Percentiles rank a stretch among this genome's conserved stretches.
Conservation (phyloP, 2,113 vertebrate species). For the Ramphastos sulfuratus region DNA sequence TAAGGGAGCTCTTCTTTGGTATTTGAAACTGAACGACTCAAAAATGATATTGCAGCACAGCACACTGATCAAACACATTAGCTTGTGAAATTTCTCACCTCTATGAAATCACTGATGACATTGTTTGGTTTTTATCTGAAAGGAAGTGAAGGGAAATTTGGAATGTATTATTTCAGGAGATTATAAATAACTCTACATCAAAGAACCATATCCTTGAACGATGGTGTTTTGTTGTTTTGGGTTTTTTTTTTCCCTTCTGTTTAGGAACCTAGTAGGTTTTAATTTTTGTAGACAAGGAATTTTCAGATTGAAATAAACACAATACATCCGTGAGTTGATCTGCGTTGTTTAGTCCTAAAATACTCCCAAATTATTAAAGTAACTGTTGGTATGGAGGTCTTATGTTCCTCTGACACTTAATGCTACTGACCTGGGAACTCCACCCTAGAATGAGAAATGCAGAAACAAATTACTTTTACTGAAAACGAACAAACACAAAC, state of each 20-base stretch:
- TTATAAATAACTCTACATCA: constrained; percentile 20
- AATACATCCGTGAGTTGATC: not conserved
- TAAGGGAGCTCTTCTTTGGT: not conserved
- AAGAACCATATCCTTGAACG: not conserved
- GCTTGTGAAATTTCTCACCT: constrained; percentile 41
- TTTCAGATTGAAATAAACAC: not conserved
- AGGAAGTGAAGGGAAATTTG: not conserved
- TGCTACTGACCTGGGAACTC: not conserved
- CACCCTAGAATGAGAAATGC: not conserved
- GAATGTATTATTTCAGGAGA: constrained; percentile 1
- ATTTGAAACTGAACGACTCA: constrained; percentile 44
- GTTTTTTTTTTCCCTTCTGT: not conserved
- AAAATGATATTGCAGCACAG: not conserved
- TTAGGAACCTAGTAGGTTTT: not conserved
- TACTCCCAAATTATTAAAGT: not conserved
- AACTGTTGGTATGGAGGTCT: not conserved
- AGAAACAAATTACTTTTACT: not conserved
- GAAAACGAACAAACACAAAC: not conserved
- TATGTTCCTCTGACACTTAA: not conserved
- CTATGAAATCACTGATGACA: not conserved
- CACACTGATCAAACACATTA: constrained; percentile 50
- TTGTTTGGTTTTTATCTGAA: constrained; percentile 35
- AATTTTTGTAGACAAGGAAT: not conserved
- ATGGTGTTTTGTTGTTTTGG: not conserved
- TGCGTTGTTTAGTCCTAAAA: not conserved